A percentile compares a stretch with the other conserved stretches of the same genome.
phyloP scores from a whole-genome alignment of 2,888 invertebrate species.

The Chrysodeixis includens region DNA sequence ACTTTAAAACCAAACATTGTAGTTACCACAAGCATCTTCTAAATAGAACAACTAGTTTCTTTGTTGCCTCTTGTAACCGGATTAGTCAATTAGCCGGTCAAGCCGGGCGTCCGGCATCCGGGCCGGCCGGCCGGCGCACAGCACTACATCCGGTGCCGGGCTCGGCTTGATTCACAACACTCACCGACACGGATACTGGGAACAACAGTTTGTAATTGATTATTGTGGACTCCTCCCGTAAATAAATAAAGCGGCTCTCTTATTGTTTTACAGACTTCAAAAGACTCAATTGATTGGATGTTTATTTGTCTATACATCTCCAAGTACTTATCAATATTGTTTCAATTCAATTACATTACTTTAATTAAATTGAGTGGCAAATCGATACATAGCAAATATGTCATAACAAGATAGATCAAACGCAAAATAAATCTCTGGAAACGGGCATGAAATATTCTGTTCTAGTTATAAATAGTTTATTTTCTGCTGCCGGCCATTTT shows the following conservation, averaged over 20 bases:
- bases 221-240: constrained; percentile 12
- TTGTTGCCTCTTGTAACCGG: constrained; percentile 51
- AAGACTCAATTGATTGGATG: no score
- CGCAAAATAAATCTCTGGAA: no score
- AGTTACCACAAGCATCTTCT: constrained; percentile 8
- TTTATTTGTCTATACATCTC: no score
- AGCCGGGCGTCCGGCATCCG: constrained; percentile 55
- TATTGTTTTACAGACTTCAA: neutral
- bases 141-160: constrained; percentile 55
- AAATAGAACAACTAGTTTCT: constrained; percentile 35
- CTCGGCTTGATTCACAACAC: constrained; percentile 50
- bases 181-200: constrained; percentile 25
- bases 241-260: neutral
- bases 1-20: constrained; percentile 18
- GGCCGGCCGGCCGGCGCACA: constrained; percentile 46
- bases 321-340: no score
- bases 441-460: no score
- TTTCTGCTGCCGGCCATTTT: no score
- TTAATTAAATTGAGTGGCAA: no score
- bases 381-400: no score
- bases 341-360: no score
- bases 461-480: no score
- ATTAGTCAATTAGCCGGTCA: constrained; percentile 62
- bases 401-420: no score
- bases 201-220: constrained; percentile 11